Percentiles rank a stretch among this genome's conserved stretches.
Conservation (phyloP, 2,888 invertebrate genomes). For the Bellardia bayeri region DNA sequence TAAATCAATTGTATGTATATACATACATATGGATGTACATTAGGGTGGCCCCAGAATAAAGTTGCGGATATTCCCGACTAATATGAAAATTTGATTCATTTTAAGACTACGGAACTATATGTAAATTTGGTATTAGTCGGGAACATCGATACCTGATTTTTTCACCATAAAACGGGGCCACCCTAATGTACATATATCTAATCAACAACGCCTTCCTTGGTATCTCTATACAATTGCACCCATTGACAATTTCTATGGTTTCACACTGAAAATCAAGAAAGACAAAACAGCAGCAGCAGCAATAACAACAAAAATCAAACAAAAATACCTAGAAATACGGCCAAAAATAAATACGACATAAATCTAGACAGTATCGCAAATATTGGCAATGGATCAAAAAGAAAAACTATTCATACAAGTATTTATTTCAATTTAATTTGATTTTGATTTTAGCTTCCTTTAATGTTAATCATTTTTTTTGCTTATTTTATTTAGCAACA, state of each 20-base stretch:
- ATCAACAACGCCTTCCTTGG: slow-evolving; percentile 21
- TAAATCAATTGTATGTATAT: slow-evolving; percentile 1
- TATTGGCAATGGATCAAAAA: slow-evolving; percentile 59
- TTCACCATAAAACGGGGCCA: no score
- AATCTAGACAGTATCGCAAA: slow-evolving; percentile 49
- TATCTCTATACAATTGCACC: slow-evolving; percentile 3
- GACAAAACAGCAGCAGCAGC: neutral
- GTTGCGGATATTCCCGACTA: no score
- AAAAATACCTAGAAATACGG: slow-evolving; percentile 1
- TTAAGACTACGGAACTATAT: no score
- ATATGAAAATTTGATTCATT: no score
- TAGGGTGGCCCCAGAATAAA: no score
- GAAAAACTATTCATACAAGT: neutral
- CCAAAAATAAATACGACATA: slow-evolving; percentile 44
- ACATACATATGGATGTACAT: no score
- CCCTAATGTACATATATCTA: no score
- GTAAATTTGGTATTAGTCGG: no score
- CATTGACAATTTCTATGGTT: slow-evolving; percentile 46
- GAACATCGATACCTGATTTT: no score
- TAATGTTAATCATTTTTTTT: neutral
- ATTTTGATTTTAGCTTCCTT: neutral
- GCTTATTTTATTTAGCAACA: slow-evolving; percentile 18
- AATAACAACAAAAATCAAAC: neutral
- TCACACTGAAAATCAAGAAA: neutral
- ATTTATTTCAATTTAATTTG: slow-evolving; percentile 24